Evolutionary conservation across 2,888 invertebrate genomes (phyloP).

Genomic region (Drosophila birchii): DNA sequence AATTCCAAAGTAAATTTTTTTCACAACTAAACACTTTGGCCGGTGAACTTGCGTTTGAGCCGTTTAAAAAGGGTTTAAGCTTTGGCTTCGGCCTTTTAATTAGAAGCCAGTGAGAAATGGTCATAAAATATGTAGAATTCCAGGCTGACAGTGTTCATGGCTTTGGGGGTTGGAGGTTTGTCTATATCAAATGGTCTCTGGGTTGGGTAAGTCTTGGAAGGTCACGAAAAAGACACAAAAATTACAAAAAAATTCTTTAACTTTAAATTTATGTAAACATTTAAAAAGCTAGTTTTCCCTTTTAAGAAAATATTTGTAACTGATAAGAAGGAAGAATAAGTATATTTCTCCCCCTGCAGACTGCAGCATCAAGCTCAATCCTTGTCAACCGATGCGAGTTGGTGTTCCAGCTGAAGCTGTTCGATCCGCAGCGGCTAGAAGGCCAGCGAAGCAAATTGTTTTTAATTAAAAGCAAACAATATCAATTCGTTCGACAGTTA

Average conservation of each 20-base stretch:
- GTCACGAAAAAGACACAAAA: neutral
- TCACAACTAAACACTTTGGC: constrained; percentile 64
- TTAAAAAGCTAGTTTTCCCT: neutral
- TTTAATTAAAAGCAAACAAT: constrained; percentile 80
- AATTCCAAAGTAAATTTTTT: constrained; percentile 60
- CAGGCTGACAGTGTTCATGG: constrained; percentile 4
- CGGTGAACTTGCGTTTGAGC: constrained; percentile 17
- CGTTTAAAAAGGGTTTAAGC: constrained; percentile 38
- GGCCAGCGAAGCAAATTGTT: constrained; percentile 79
- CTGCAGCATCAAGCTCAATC: constrained; percentile 14
- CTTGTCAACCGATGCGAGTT: constrained; percentile 37
- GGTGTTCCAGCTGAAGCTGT: constrained; percentile 22
- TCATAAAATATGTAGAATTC: constrained; percentile 30
- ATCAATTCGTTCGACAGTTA: constrained; percentile 80
- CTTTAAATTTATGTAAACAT: neutral
- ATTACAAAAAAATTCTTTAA: neutral
- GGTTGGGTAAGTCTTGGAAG: neutral
- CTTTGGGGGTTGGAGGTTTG: neutral
- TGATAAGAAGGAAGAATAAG: neutral
- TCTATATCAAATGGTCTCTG: neutral
- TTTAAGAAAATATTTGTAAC: neutral
- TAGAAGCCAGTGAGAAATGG: constrained; percentile 22
- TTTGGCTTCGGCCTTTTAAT: constrained; percentile 31
- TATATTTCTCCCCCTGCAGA: constrained; percentile 5
- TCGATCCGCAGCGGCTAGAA: constrained; percentile 63